Percentiles rank a stretch among this genome's conserved stretches.
Evolutionary conservation across 2,113 vertebrate genomes (phyloP).

Genomic region (Noctilio leporinus): DNA sequence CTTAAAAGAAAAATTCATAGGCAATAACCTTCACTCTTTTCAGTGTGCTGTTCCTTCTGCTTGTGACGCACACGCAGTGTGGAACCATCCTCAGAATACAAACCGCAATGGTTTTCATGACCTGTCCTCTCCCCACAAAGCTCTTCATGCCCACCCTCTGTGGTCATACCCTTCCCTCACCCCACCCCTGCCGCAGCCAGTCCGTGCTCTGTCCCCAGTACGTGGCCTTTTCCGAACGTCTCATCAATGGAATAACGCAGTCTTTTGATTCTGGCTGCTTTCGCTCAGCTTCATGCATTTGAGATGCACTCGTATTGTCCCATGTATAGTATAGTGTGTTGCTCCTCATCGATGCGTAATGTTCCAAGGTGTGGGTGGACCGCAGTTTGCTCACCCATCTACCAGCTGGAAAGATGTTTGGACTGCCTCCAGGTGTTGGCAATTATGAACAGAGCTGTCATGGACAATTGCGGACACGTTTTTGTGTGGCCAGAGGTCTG

Average conservation of each 20-base stretch:
- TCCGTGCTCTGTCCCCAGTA: neutral
- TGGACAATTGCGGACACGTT: fast-evolving
- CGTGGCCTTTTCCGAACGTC: neutral
- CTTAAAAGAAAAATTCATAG: neutral
- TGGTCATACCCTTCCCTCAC: neutral
- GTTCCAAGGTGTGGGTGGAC: fast-evolving
- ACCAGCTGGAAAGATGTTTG: neutral
- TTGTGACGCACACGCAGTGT: too few species aligned
- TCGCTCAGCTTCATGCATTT: fast-evolving
- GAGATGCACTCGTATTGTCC: fast-evolving
- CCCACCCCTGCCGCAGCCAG: neutral
- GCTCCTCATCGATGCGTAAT: neutral
- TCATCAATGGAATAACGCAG: neutral
- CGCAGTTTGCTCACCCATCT: neutral
- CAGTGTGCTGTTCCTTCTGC: neutral
- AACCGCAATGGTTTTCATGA: neutral
- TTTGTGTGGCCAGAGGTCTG: neutral
- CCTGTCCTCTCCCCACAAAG: neutral
- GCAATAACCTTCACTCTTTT: neutral
- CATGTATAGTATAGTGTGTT: fast-evolving
- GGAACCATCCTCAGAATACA: neutral
- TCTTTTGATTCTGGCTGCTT: neutral
- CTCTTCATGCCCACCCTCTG: neutral
- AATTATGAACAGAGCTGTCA: neutral
- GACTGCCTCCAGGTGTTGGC: neutral